Evolutionary conservation across 2,113 vertebrate species (phyloP), one percentile per base, ranked within the genome.

Genomic region (Semnornis frantzii): DNA sequence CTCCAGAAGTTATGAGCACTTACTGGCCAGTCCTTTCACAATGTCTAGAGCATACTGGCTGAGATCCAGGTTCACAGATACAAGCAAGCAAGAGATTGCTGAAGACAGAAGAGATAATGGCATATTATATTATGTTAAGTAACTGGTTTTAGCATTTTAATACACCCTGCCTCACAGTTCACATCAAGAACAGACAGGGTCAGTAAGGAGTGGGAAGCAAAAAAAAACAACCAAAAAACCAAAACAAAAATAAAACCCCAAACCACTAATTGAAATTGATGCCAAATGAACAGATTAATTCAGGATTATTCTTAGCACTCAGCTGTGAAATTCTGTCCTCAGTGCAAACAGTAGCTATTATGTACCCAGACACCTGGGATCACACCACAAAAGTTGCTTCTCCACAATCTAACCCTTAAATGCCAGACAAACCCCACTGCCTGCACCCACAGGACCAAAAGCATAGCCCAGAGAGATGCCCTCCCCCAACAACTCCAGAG

Each of bases 11-110:
- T 3, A 4, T 1, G 10, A 55, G 58, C 64, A 98, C 98, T 98
- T 98, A 99, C 99, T 98, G 78, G 99, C 98, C 44, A 99, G 97
- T 74, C 99, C 98, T 97, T 99, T 99, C 80, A 98, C 97, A 2
- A 99, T 98, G 92, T 99, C 99, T 96, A 98, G 94, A 70, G 99
- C 98, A 50, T 99, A 99, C 85, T 99, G 99, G 96, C 99, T 99
- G 80, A 99, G 98, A 94, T 99, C 99, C 13, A 99, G 98, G 58
- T 98, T 99, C 87, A 99, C 98, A 58, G 98, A 98, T 5, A 98
- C 97, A 2, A 99, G 95, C 92, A 99, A 97, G 87, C 96, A 98
- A 93, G 98, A 99, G 93, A 99, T 97, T 9, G 99, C 99, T 99
- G 95, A n/a, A n/a, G 57, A 78, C 6, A 50, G 28, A 84, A 93